Percentiles rank a stretch among this genome's conserved stretches.
These are phyloP conservation scores for Pomatorhinus ruficollis DNA, from an alignment of 2,113 vertebrate species.

Conservation along the genomic window DNA sequence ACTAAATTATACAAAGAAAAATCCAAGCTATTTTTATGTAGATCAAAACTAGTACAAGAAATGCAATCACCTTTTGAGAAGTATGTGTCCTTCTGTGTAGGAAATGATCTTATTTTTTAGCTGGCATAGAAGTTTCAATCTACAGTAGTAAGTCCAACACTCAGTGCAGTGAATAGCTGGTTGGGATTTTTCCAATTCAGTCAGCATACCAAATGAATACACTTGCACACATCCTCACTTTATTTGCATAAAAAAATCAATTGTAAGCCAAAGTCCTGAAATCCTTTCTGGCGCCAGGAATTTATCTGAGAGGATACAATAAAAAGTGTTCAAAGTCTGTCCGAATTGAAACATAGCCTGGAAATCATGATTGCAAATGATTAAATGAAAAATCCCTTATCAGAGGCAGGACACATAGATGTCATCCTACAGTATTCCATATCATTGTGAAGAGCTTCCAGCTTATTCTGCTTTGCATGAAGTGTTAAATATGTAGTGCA, in stretches of 20 bases:
- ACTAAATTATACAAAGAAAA: neutral
- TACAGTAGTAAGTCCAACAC: neutral
- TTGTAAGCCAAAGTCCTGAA: conserved; percentile 20
- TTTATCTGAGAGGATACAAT: neutral
- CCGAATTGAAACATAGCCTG: neutral
- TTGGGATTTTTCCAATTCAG: neutral
- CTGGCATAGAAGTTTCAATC: neutral
- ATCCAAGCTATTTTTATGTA: neutral
- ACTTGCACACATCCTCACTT: neutral
- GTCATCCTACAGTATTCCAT: neutral
- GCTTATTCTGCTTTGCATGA: neutral
- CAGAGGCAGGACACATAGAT: neutral
- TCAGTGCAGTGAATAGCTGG: neutral
- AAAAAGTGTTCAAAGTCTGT: neutral
- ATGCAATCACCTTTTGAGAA: neutral
- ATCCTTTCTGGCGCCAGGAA: neutral
- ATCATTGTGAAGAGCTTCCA: neutral
- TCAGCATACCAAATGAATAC: neutral
- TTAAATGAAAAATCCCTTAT: neutral
- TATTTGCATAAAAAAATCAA: neutral
- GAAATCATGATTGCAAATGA: neutral
- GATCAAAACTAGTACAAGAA: neutral
- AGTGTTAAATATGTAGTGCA: neutral
- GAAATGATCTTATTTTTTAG: neutral
- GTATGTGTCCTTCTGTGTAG: neutral